Conservation (phyloP, 2,888 invertebrate genomes). For the Arge pagana region DNA sequence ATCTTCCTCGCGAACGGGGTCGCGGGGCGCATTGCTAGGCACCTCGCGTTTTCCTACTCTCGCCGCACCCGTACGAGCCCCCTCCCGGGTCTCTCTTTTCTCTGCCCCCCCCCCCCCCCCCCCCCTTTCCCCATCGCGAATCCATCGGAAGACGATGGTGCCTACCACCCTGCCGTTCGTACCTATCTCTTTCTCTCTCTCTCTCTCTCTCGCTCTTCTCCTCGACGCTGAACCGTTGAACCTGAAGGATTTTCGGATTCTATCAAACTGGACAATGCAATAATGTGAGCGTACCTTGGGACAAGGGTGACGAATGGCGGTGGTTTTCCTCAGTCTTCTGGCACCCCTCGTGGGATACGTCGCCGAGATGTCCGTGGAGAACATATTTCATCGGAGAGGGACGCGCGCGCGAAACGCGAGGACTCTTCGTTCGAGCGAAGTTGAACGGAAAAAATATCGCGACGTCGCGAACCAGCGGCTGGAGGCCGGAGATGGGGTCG, state of each 20-base stretch:
- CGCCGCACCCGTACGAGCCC: too few species aligned
- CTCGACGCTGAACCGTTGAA: conserved; percentile 28
- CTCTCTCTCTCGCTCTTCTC: conserved; percentile 22
- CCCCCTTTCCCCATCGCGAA: too few species aligned
- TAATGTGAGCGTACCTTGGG: conserved; percentile 14
- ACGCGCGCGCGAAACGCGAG: conserved; percentile 2
- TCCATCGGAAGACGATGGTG: too few species aligned
- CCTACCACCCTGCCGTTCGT: conserved; percentile 19
- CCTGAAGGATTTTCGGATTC: conserved; percentile 58
- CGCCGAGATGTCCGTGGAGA: background rate
- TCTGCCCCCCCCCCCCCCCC: conserved; percentile 22
- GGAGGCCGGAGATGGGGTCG: too few species aligned
- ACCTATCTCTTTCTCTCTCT: conserved; percentile 31
- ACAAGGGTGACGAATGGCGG: conserved; percentile 11
- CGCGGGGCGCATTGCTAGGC: conserved; percentile 52
- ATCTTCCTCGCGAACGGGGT: conserved; percentile 33
- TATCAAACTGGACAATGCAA: conserved; percentile 48
- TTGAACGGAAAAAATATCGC: too few species aligned
- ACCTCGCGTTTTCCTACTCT: conserved; percentile 45
- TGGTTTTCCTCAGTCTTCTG: too few species aligned
- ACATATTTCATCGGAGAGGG: conserved; percentile 10
- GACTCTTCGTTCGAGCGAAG: background rate
- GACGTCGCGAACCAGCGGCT: too few species aligned
- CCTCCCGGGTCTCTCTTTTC: conserved; percentile 23
- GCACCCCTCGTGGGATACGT: conserved; percentile 25